A percentile compares a stretch with the other conserved stretches of the same genome.
Conservation (phyloP, 2,797 vertebrate genomes). For the Lithobates sylvaticus region DNA sequence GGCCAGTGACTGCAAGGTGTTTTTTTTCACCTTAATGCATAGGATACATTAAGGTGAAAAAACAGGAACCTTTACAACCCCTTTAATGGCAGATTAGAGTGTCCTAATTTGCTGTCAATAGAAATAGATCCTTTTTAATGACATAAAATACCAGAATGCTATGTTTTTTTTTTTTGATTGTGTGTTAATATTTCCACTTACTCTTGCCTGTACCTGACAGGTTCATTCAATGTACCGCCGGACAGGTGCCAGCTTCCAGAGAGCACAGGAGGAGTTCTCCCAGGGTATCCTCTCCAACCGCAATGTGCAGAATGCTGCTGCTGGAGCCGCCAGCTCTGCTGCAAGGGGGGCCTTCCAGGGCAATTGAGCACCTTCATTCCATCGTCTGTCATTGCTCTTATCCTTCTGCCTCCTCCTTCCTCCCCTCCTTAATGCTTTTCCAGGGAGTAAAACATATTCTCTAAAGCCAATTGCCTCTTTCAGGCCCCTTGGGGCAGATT, state of each 20-base stretch:
- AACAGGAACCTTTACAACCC: too few species aligned
- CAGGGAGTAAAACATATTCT: constrained; percentile 21
- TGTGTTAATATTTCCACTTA: not conserved
- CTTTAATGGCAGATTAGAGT: too few species aligned
- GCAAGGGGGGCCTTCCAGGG: constrained; percentile 84
- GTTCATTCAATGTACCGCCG: constrained; percentile 91
- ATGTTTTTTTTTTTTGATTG: not conserved
- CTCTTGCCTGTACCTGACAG: constrained; percentile 69
- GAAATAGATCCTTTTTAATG: too few species aligned
- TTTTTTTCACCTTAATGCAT: too few species aligned
- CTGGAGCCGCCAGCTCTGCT: constrained; percentile 79
- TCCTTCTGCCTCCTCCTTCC: not conserved
- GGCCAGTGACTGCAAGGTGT: too few species aligned
- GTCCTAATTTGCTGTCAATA: too few species aligned
- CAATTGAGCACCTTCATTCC: constrained; percentile 68
- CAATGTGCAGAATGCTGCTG: constrained; percentile 82
- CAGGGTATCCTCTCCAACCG: constrained; percentile 90
- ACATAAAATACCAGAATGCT: too few species aligned
- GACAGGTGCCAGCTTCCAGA: constrained; percentile 94
- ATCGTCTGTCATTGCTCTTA: constrained; percentile 17
- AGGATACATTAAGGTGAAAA: too few species aligned
- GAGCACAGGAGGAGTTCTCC: constrained; percentile 97
- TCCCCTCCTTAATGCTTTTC: not conserved
- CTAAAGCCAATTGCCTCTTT: constrained; percentile 1
- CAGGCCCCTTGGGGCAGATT: constrained; percentile 1